Conservation (phyloP, 2,113 vertebrate species). For the Phalacrocorax carbo region DNA sequence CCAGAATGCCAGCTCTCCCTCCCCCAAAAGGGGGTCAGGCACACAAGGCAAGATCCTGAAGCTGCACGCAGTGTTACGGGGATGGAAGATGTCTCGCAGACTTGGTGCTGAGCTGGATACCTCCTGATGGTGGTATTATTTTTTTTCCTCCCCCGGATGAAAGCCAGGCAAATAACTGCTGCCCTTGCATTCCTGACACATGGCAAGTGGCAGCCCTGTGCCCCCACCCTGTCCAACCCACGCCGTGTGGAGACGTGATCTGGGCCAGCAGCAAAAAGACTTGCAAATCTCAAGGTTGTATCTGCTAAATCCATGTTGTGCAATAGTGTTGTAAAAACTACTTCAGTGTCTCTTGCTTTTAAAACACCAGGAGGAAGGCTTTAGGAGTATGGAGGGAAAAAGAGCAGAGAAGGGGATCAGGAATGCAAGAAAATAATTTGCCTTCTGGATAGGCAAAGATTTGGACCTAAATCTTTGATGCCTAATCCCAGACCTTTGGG, state of each 20-base stretch:
- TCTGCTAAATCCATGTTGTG: not conserved
- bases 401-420: too few species aligned
- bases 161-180: not conserved
- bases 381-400: not conserved
- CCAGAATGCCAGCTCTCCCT: not conserved
- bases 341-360: not conserved
- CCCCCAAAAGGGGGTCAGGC: rapidly evolving
- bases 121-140: not conserved
- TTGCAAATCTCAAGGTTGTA: not conserved
- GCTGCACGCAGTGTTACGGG: not conserved
- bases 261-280: not conserved
- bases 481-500: not conserved
- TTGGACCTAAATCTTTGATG: not conserved
- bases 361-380: not conserved
- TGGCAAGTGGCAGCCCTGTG: too few species aligned
- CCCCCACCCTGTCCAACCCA: too few species aligned
- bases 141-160: not conserved
- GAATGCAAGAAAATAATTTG: not conserved
- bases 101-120: not conserved
- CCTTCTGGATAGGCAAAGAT: not conserved
- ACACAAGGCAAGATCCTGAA: not conserved
- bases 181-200: not conserved
- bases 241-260: rapidly evolving
- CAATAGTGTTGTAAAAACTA: not conserved
- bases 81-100: not conserved